phyloP scores from a whole-genome alignment of 2,888 invertebrate species.

The Luffia ferchaultella region DNA sequence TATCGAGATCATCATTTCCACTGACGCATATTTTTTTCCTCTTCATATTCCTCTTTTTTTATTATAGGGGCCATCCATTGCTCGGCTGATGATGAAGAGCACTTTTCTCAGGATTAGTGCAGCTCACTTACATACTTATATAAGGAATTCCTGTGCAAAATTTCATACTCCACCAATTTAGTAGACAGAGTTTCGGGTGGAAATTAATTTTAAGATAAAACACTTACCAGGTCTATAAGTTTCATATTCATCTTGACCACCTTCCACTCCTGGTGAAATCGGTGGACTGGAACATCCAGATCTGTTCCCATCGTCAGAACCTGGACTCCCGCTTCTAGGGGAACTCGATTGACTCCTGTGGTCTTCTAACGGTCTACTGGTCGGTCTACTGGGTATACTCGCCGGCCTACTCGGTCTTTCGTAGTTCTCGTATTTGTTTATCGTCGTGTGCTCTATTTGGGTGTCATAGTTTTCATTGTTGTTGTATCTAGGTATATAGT shows the following conservation, averaged over 20 bases:
- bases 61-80: too few species aligned
- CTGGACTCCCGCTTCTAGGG: constrained; percentile 44
- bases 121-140: too few species aligned
- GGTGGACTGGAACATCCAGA: constrained; percentile 81
- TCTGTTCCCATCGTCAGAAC: constrained; percentile 65
- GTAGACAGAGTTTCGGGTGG: too few species aligned
- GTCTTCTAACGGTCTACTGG: constrained; percentile 15
- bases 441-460: constrained; percentile 53
- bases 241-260: constrained; percentile 57
- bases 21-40: too few species aligned
- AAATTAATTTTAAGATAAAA: too few species aligned
- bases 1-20: too few species aligned
- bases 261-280: constrained; percentile 87
- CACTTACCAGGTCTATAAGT: constrained; percentile 51
- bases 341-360: constrained; percentile 22
- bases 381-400: constrained; percentile 18
- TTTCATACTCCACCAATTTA: too few species aligned
- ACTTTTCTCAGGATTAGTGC: too few species aligned
- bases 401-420: constrained; percentile 14
- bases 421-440: constrained; percentile 33
- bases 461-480: constrained; percentile 46
- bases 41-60: too few species aligned
- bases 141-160: too few species aligned
- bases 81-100: too few species aligned
- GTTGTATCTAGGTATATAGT: constrained; percentile 39